phyloP scores from a whole-genome alignment of 2,797 vertebrate species.

The Trachurus trachurus region DNA sequence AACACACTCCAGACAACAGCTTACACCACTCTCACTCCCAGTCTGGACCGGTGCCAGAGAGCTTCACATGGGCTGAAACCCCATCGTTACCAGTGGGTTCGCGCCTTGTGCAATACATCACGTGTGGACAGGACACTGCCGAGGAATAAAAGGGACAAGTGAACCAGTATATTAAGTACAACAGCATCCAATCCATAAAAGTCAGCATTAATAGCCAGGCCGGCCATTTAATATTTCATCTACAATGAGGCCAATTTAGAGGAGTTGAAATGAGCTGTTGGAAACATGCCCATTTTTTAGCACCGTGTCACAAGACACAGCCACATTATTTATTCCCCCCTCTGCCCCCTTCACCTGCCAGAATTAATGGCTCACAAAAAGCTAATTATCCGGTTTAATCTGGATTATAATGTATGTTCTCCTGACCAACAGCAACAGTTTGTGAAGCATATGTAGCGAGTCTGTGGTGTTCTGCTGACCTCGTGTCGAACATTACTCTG shows the following conservation, averaged over 20 bases:
- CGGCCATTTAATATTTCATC: constrained; percentile 85
- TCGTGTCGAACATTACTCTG: constrained; percentile 71
- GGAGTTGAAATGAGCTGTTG: constrained; percentile 77
- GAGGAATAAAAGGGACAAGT: constrained; percentile 86
- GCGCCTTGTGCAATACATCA: constrained; percentile 82
- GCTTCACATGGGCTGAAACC: constrained; percentile 74
- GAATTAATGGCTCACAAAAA: constrained; percentile 84
- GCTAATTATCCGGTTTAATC: constrained; percentile 86
- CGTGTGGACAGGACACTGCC: constrained; percentile 77
- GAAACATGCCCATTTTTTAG: constrained; percentile 78
- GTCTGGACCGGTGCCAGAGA: constrained; percentile 81
- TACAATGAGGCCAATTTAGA: constrained; percentile 85
- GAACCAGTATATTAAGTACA: constrained; percentile 84
- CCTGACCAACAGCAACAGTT: constrained; percentile 81
- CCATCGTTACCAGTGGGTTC: constrained; percentile 78
- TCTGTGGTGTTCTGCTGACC: constrained; percentile 68
- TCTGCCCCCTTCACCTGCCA: constrained; percentile 75
- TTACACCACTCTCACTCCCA: constrained; percentile 47
- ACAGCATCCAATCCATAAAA: constrained; percentile 86
- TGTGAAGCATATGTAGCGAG: constrained; percentile 76
- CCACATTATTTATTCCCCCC: constrained; percentile 78
- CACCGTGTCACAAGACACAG: constrained; percentile 64
- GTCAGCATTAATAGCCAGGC: constrained; percentile 78
- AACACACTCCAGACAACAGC: constrained; percentile 43
- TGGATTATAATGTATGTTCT: constrained; percentile 82